Evolutionary conservation across 2,113 vertebrate genomes (phyloP), one percentile per base, ranked within the genome.

Genomic region (Tylochromis polylepis): DNA sequence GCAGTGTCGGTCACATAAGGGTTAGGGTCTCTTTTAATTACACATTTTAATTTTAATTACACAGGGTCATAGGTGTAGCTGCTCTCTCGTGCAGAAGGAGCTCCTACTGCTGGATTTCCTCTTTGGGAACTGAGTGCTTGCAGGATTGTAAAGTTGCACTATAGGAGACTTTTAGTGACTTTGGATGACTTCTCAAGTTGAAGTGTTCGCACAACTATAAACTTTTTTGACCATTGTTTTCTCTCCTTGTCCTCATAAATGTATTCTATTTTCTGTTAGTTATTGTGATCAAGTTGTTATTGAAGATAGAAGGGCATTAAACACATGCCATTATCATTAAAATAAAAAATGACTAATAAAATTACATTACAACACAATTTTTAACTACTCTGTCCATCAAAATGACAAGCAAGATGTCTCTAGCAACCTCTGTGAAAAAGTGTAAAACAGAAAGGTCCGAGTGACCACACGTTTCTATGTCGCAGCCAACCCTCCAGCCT

Each of bases 311-410:
- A 70, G 14, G n/a, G n/a, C 14, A 72, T 46, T 46, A 27, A 22
- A 0, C 0, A 0, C 14, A 5, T 24, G 0, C 0, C 65, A 5
- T 70, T 46, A 72, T 70, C 2, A 24, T 72, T 27, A 46, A 72
- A 46, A 46, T 18, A 8, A 43, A 72, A 43, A 27, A 6, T 2
- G n/a, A 46, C 38, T 29, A 4, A 24, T 1, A 75, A 51, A 49
- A 29, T 20, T 16, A 29, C 15, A 29, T 49, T 15, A 49, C 38
- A 49, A 29, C 24, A 49, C 24, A 75, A 49, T 29, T 49, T 75
- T 24, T 75, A 18, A 29, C 9, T 49, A 8, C 10, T 5, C 24
- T 49, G 41, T 75, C 22, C 1, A 1, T 75, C 70, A 75, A 12
- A 29, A 51, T 49, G 9, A 29, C 27, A 49, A 29, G 49, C 2